Base-by-base conservation (phyloP, 2,797 vertebrate genomes). In the Spinus olivaceus region DNA sequence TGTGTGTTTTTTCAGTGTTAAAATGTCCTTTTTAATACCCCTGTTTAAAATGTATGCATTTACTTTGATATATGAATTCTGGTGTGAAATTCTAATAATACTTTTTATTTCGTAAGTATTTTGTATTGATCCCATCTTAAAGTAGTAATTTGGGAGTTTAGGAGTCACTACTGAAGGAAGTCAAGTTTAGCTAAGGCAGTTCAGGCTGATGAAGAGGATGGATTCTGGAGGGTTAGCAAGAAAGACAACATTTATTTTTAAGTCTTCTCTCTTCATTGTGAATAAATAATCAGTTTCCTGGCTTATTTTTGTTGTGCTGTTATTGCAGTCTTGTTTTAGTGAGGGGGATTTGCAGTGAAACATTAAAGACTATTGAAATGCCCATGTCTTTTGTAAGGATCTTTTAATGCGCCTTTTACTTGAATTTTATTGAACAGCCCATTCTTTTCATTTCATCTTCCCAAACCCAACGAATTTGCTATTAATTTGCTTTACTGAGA, bases 1-100 rank as follows among this genome's bases (percentile, higher is more conserved):
- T 57, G 8, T 15, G 33, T 10, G 14, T 0, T 50, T 81, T 44
- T 39, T 57, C 3, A 2, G 0, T 69, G n/a, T 47, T 59, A 27
- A 61, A 46, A 33, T 72, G 5, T 10, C 6, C 4, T 15, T 77
- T 72, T 57, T n/a, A 51, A 51, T 78, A n/a, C 44, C 4, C 1
- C 19, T 2, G 0, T 76, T 69, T 50, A 21, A 86, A 93, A 71
- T 28, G 1, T 4, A 2, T 39, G 19, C 11, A 7, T 83, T 85
- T 65, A 24, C 81, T 91, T 81, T 85, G 56, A 19, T 59, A 5
- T 2, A 12, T 67, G 35, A 72, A 76, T 76, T 84, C 23, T 49
- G 15, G 2, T 69, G 27, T 25, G 15, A 69, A 57, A 35, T 53
- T 85, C 9, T n/a, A 35, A 8, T 6, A 72, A 16, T 10, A 28